These are phyloP conservation scores for Teinopalpus imperialis DNA, from an alignment of 2,888 invertebrate species.

Conservation along the genomic window DNA sequence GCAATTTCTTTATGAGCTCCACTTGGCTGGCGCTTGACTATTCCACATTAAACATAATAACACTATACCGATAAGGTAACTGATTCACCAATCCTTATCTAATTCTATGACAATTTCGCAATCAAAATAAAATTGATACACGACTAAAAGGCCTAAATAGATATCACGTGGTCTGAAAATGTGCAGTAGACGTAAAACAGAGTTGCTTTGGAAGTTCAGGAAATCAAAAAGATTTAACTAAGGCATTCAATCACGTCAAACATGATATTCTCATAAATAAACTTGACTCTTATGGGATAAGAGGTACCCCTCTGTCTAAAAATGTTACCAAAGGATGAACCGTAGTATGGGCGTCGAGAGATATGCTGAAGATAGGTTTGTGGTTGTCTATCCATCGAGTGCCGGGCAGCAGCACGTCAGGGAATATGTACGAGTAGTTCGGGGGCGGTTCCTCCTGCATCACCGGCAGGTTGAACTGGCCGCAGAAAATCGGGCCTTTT, in stretches of 20 bases:
- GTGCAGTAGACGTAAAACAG: too few species aligned
- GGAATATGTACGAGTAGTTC: constrained; percentile 93
- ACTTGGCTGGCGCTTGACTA: constrained; percentile 59
- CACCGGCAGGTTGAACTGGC: constrained; percentile 93
- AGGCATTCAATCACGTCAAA: too few species aligned
- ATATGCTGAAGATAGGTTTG: constrained; percentile 92
- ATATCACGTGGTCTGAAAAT: too few species aligned
- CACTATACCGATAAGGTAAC: constrained; percentile 35
- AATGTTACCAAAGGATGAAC: constrained; percentile 89
- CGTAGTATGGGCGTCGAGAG: constrained; percentile 91
- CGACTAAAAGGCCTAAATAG: too few species aligned
- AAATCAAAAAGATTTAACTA: too few species aligned
- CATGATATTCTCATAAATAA: too few species aligned
- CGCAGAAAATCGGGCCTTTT: constrained; percentile 82
- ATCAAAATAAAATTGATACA: constrained; percentile 73
- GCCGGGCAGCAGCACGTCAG: constrained; percentile 93
- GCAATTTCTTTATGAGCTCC: constrained; percentile 76
- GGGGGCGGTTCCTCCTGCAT: constrained; percentile 95
- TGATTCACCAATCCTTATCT: constrained; percentile 36
- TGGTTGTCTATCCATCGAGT: constrained; percentile 98
- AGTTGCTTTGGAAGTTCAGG: too few species aligned
- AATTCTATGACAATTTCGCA: constrained; percentile 56
- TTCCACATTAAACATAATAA: constrained; percentile 46
- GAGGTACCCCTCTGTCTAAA: too few species aligned
- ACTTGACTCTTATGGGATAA: too few species aligned